Conservation (phyloP, 2,888 invertebrate genomes). For the Patella pellucida region DNA sequence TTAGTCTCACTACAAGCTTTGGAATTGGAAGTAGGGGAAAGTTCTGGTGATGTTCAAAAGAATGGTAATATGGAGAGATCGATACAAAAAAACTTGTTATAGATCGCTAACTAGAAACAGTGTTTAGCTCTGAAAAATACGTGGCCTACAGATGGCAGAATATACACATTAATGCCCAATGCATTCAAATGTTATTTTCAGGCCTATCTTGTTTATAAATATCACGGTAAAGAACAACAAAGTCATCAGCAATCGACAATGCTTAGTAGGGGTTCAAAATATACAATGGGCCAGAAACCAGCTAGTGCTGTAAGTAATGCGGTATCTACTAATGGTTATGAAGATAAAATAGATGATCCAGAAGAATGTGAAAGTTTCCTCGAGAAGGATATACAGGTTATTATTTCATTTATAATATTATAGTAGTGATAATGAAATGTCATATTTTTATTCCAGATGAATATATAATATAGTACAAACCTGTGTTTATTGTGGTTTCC, state of each 20-base stretch:
- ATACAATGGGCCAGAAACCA: constrained; percentile 57
- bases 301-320: constrained; percentile 52
- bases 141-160: too few species aligned
- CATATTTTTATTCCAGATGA: too few species aligned
- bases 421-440: neutral
- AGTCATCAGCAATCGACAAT: constrained; percentile 53
- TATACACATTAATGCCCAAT: too few species aligned
- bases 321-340: constrained; percentile 46
- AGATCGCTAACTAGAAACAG: too few species aligned
- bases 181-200: constrained; percentile 66
- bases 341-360: constrained; percentile 48
- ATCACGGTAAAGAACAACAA: constrained; percentile 79
- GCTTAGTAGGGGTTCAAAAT: constrained; percentile 62
- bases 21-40: too few species aligned
- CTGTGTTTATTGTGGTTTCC: too few species aligned
- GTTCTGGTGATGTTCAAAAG: too few species aligned
- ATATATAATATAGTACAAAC: too few species aligned
- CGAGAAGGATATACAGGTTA: constrained; percentile 75
- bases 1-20: too few species aligned
- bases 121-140: too few species aligned
- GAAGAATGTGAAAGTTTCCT: constrained; percentile 62
- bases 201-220: constrained; percentile 94
- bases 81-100: too few species aligned
- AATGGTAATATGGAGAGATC: too few species aligned
- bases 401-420: constrained; percentile 12